Base-by-base conservation (phyloP, 2,888 invertebrate species). In the Aproaerema taeniolella region DNA sequence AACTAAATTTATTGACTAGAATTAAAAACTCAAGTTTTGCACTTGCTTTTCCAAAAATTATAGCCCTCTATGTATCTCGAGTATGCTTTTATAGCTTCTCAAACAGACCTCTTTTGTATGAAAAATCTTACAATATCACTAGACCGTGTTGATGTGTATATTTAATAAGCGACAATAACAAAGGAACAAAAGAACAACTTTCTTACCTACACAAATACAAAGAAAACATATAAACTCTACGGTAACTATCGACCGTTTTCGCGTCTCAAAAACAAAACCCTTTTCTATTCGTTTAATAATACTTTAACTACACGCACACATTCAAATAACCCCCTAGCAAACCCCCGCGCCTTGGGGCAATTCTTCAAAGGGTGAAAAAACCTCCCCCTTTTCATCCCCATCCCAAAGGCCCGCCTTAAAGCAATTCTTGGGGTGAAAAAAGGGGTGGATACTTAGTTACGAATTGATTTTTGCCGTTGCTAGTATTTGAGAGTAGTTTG, bases 291-390 rank as follows among this genome's bases (percentile, higher is more conserved):
- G 67, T 72, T 60, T 74, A 68, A 30, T 30, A 74, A 72, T 69
- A 77, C 76, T 72, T 71, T 36, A 31, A 75, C 73, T 64, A 70
- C 52, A 64, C 66, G 53, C 77, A 69, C 79, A 75, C 72, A 67
- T 14, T 4, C 33, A 16, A 14, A 9, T 31, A 53, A 50, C 58
- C 57, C 58, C 55, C 59, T 57, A 55, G 61, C 63, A 63, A 65
- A 67, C 72, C 68, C 57, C 80, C 78, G 64, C 68, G 80, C 81
- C 80, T 81, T 81, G 67, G 81, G 81, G 80, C 80, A 81, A 83
- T 85, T 85, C 83, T 85, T 85, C 83, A 82, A 83, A 82, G 83
- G 85, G 85, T 75, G 82, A 81, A 85, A 85, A 85, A 85, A 85
- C 73, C 74, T 68, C 66, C 42, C 55, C 46, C 50, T 52, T 50